Base-by-base conservation (phyloP, 2,113 vertebrate genomes). In the Rostratula benghalensis region DNA sequence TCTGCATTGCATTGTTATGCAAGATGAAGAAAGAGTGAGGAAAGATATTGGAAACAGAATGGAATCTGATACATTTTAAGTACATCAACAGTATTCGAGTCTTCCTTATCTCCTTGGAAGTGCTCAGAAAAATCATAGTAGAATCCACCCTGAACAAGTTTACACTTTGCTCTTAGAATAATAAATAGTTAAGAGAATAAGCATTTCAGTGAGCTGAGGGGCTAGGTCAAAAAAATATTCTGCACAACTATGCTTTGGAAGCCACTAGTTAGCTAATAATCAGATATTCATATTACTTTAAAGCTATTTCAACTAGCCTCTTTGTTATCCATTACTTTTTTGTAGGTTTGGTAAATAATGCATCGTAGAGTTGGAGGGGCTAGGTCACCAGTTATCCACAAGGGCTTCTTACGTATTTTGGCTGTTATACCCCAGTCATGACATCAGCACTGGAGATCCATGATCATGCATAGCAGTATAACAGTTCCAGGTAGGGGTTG, bases 381-480 rank as follows among this genome's bases (percentile, higher is more conserved):
- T 31, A 56, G 12, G 17, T 56, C 41, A 75, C 11, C 23, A 5
- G 16, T 73, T 83, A 57, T 39, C 28, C 9, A n/a, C 27, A 43
- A 30, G 19, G 10, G 9, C 17, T 69, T 71, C 21, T 61, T 56
- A 18, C 3, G 27, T 11, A 15, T 77, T 77, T 56, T 56, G 77
- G 20, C 33, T 46, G 18, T 51, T 61, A 28, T 7, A 31, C 7
- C 9, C 24, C 19, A 35, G 30, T 73, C 35, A 15, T 33, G 33
- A 33, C 3, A 9, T 50, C 1, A 3, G 12, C 17, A 54, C 12
- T 27, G 24, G 11, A 50, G 28, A 70, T 46, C 9, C 9, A 3
- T 21, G 45, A 65, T 11, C 12, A 4, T 1, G 0, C 23, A 7
- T 23, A 43, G 41, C 4, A 17, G 13, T 11, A 3, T 27, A 48